Conservation (phyloP, 1,140 invertebrate species). For the Antheraea pernyi region DNA sequence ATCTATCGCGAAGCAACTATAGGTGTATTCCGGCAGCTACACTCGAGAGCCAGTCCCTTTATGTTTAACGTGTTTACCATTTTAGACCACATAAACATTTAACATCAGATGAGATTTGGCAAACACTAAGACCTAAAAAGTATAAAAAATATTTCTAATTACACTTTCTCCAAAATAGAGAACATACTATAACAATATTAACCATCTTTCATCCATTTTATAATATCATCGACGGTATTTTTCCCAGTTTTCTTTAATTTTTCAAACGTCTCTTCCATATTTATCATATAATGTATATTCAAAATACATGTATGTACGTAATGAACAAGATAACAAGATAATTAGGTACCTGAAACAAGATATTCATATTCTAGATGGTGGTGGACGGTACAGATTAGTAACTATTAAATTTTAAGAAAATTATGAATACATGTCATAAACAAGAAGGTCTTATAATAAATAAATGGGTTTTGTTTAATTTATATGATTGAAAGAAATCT, state of each 20-base stretch:
- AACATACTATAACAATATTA: slow-evolving; percentile 18
- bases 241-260: slow-evolving; percentile 39
- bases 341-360: not conserved
- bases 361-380: not conserved
- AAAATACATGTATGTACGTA: not conserved
- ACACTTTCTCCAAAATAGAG: not conserved
- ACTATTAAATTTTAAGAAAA: no score
- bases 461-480: no score
- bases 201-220: slow-evolving; percentile 56
- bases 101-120: no score
- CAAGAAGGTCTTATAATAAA: no score
- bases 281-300: not conserved
- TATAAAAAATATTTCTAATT: not conserved
- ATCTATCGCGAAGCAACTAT: no score
- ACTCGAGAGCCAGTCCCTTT: no score
- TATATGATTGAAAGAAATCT: no score
- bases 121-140: no score
- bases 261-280: slow-evolving; percentile 46
- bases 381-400: not conserved
- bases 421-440: no score
- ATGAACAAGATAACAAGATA: not conserved
- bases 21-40: no score
- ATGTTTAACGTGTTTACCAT: no score
- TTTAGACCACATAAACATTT: no score
- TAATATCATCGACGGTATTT: slow-evolving; percentile 39